Evolutionary conservation across 2,888 invertebrate species (phyloP).

Genomic region (Agriopis leucophaearia): DNA sequence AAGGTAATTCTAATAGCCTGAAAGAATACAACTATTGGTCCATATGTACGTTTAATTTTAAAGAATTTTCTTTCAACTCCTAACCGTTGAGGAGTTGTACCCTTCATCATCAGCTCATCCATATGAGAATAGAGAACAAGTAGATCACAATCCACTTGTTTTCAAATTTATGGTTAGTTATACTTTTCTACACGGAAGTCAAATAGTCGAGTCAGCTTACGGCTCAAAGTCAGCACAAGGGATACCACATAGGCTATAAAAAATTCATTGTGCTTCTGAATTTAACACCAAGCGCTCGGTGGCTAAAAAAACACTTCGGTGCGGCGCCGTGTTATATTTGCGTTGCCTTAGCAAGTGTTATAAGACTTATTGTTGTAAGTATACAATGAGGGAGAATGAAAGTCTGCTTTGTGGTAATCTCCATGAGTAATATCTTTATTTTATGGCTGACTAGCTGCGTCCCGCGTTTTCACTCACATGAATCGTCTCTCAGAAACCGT

Average conservation of each 20-base stretch:
- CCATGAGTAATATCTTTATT: background rate
- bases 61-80: no score
- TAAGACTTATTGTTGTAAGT: conserved; percentile 19
- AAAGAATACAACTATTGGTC: no score
- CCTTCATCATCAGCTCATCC: no score
- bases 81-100: no score
- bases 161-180: background rate
- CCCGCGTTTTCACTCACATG: no score
- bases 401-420: conserved; percentile 6
- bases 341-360: conserved; percentile 12
- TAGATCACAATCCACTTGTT: no score
- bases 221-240: conserved; percentile 19
- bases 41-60: no score
- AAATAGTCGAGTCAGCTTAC: conserved; percentile 27
- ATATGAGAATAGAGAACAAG: no score
- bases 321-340: conserved; percentile 2
- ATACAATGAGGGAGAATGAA: conserved; percentile 10
- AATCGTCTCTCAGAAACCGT: no score
- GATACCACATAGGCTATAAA: conserved; percentile 29
- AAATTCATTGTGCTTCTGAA: conserved; percentile 30
- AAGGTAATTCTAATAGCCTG: no score
- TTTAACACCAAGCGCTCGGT: conserved; percentile 21
- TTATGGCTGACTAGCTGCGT: no score
- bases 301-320: conserved; percentile 23
- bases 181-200: conserved; percentile 4